Base-by-base conservation (phyloP, 2,888 invertebrate genomes). In the Microctonus brassicae region DNA sequence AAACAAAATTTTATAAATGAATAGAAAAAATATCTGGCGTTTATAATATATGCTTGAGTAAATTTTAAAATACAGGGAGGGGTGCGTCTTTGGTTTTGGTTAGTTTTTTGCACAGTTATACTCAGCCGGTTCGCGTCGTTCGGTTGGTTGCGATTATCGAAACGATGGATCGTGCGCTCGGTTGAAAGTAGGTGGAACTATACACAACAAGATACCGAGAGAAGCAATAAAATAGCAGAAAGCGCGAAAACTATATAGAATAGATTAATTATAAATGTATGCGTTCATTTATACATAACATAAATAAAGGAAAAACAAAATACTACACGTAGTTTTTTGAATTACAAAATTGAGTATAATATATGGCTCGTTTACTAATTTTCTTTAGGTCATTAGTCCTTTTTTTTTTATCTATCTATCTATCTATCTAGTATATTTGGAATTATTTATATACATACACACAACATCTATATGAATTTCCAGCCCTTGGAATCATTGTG, bases 311-410 rank as follows among this genome's bases (percentile, higher is more conserved):
- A 47, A 70, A 78, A 76, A 78, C 68, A 80, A 81, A 81, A 80
- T 75, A 80, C 82, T 81, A 84, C 84, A 81, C 80, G 79, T 85
- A 82, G 82, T 81, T 83, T 77, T 77, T 82, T 82, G 82, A 82
- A 83, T 84, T 84, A 83, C 84, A 85, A 86, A 86, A 86, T 86
- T 83, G 84, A 86, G 84, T 83, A 81, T 80, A 79, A n/a, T n/a
- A 84, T 80, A 82, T 17, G 47, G 17, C 2, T 17, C 17, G 17
- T 47, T 4, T n/a, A 7, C 17, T 17, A 5, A 7, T 6, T 5
- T 17, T 17, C 81, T 63, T 84, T 83, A 83, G 79, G 79, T 81
- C 53, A 29, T 26, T 60, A 42, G 58, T 47, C 22, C 20, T 67
- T 58, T 68, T 70, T 36, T 22, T 61, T 42, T 65, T 60, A 36